Conservation (phyloP, 2,888 invertebrate genomes). For the Gymnoscelis rufifasciata region DNA sequence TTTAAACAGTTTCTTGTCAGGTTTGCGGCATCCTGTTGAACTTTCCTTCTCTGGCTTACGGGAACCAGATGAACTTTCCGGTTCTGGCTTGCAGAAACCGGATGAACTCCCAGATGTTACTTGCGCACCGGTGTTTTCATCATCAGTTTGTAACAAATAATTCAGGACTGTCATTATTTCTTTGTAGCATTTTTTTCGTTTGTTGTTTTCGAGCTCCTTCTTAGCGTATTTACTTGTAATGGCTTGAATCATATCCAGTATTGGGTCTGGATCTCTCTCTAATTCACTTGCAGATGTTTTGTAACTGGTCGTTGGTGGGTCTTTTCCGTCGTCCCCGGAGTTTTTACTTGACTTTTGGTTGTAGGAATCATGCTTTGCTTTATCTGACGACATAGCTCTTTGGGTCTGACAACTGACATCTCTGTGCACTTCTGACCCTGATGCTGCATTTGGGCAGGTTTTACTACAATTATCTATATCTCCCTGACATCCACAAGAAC, state of each 20-base stretch:
- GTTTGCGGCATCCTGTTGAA: too few relatives aligned
- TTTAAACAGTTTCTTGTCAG: neutral
- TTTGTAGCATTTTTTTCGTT: constrained; percentile 63
- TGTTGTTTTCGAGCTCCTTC: constrained; percentile 49
- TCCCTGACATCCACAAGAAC: constrained; percentile 11
- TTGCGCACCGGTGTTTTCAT: constrained; percentile 38
- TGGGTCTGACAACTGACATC: too few relatives aligned
- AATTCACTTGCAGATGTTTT: constrained; percentile 17
- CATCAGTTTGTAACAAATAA: constrained; percentile 67
- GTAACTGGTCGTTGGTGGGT: constrained; percentile 7
- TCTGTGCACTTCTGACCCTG: too few relatives aligned
- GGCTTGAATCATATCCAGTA: constrained; percentile 58
- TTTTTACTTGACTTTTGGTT: constrained; percentile 2
- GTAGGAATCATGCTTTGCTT: neutral
- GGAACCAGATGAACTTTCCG: constrained; percentile 4
- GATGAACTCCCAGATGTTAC: constrained; percentile 15
- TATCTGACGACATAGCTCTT: neutral
- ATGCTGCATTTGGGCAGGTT: neutral
- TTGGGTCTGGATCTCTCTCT: constrained; percentile 39
- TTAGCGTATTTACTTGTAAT: constrained; percentile 69
- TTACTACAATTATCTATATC: constrained; percentile 2
- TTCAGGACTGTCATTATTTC: constrained; percentile 64
- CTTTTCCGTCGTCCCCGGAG: constrained; percentile 3
- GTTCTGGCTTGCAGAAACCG: constrained; percentile 8
- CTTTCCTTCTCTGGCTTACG: constrained; percentile 13